These are phyloP conservation scores for Chunga burmeisteri DNA, from an alignment of 2,113 vertebrate species.

Conservation along the genomic window DNA sequence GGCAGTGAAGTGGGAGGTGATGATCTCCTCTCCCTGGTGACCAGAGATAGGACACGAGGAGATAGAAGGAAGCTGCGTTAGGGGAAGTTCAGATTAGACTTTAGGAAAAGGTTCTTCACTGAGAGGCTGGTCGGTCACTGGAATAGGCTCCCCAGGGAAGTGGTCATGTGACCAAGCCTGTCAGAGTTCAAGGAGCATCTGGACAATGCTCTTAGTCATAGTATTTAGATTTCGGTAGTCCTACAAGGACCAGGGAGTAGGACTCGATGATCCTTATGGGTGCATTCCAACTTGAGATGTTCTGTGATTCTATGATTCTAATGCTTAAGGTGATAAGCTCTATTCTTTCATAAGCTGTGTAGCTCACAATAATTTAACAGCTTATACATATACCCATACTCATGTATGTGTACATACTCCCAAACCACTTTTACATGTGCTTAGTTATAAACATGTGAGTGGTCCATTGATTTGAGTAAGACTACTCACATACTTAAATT, in stretches of 20 bases:
- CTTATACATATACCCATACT: neutral
- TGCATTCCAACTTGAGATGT: neutral
- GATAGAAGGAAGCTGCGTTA: neutral
- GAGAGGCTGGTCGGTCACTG: rapidly evolving
- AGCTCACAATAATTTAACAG: neutral
- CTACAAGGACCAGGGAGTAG: neutral
- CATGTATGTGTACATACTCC: neutral
- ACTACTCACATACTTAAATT: neutral
- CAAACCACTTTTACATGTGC: neutral
- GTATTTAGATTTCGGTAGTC: neutral
- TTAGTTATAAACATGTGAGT: neutral
- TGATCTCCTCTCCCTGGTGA: neutral
- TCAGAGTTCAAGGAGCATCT: neutral
- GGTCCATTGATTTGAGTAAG: neutral
- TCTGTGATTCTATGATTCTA: neutral
- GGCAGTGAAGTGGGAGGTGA: rapidly evolving
- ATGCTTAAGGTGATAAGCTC: neutral
- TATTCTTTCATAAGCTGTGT: neutral
- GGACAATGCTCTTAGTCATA: neutral
- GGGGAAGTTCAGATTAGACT: neutral
- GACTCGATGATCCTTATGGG: neutral
- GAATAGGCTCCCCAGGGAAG: neutral
- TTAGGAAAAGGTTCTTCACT: neutral
- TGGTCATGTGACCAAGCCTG: neutral
- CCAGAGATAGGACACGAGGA: rapidly evolving